These are phyloP conservation scores for Ichneumoninae sp. DNA, from an alignment of 2,888 invertebrate genomes.

Conservation along the genomic window DNA sequence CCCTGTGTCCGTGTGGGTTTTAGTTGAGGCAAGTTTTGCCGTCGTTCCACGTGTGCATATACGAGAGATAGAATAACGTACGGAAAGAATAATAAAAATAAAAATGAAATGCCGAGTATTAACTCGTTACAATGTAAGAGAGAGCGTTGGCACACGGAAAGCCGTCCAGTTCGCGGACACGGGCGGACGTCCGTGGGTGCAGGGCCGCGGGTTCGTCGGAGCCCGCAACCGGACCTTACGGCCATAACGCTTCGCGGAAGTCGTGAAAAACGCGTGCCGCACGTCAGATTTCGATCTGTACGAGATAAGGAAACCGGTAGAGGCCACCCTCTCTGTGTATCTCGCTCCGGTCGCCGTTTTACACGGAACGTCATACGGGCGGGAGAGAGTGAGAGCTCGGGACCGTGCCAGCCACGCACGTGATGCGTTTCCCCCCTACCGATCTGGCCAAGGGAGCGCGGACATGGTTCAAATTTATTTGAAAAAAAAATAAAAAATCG, in stretches of 20 bases:
- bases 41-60: neutral
- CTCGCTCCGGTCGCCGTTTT: conserved; percentile 9
- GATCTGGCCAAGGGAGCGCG: neutral
- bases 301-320: conserved; percentile 80
- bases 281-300: conserved; percentile 79
- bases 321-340: conserved; percentile 39
- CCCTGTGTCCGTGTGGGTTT: neutral
- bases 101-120: conserved; percentile 1
- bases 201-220: conserved; percentile 26
- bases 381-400: neutral
- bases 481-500: neutral
- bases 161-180: conserved; percentile 10
- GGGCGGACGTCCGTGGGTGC: conserved; percentile 41
- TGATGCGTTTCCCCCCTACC: conserved; percentile 39
- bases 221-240: conserved; percentile 27
- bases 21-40: neutral
- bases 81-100: conserved; percentile 2
- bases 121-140: neutral
- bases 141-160: neutral
- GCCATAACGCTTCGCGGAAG: conserved; percentile 68
- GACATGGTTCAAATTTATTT: neutral
- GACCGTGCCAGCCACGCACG: conserved; percentile 29
- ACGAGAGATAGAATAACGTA: neutral
- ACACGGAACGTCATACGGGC: neutral
- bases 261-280: conserved; percentile 79